Base-by-base conservation (phyloP, 1,140 invertebrate species). In the Heliothis subflexa region DNA sequence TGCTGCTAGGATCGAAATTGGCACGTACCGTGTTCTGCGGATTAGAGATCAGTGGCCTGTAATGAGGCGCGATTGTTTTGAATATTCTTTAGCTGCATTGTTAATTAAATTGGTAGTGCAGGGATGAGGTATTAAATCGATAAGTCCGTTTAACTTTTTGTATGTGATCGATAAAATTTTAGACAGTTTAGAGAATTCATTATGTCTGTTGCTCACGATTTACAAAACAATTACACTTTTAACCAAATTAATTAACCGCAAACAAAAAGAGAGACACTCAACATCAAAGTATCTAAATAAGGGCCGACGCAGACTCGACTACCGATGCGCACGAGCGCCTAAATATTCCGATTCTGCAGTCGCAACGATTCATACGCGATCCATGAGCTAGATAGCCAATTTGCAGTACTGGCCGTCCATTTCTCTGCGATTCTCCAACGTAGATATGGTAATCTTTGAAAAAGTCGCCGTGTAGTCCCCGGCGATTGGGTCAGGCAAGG, bases 371-470 rank as follows among this genome's bases (percentile, higher is more conserved):
- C 78, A 74, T 78, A 61, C 78, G 83, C 83, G 89, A 91, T 91
- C 87, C 83, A 82, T 81, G 83, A 83, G 76, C 77, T 71, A 82
- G 89, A 91, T 91, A 91, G 79, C 81, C 79, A 76, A 80, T 84
- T 75, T 80, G 82, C 73, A 45, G 61, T 50, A 50, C 64, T 62
- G 21, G 55, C 64, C 62, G 66, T 49, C 57, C 62, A 68, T 68
- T 77, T 77, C 49, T 57, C 62, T 77, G 81, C 83, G 89, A 88
- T 90, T 82, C 80, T 83, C 83, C 78, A 83, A 57, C 81, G 79
- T 76, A 81, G 89, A 91, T 91, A 91, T 89, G 89, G 85, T 87
- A 89, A 91, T 89, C 76, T 78, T 62, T 77, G 78, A 78, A 82
- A 82, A 82, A 82, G 77, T 79, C 77, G 80, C 52, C 70, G 57